Base-by-base conservation (phyloP, 1,140 invertebrate species). In the Brachionus koreanus region DNA sequence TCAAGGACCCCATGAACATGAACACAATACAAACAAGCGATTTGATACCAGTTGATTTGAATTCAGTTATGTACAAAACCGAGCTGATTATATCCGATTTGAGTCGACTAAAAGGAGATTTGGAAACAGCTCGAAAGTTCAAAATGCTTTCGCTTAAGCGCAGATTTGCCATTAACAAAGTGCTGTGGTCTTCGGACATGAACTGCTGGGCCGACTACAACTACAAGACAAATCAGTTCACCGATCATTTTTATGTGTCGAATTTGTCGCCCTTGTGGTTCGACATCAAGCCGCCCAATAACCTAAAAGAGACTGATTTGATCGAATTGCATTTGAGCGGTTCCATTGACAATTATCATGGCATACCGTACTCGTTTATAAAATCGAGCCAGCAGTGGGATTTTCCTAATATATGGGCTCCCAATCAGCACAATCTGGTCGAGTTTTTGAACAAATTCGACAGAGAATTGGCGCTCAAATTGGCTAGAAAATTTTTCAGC, bases 331-430 rank as follows among this genome's bases (percentile, higher is more conserved):
- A 72, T 61, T 39, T 69, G 35, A 33, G 5, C 35, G 25, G 7
- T 13, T 69, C 43, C 1, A 61, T 79, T 6, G 35, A 65, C 33
- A 43, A 19, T 19, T 49, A 69, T 23, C 46, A 57, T 39, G 61
- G 61, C 13, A 9, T 96, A 52, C 94, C 95, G 3, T 92, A 94
- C 0, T 94, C 94, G 0, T 88, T 94, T 5, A 91, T 92, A 83
- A 91, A 92, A 19, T 93, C 93, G 0, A 93, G 93, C 5, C 94
- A 97, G 86, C 95, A 97, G 86, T 97, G 95, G 95, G 95, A 97
- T 88, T 95, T 93, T 83, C 95, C 95, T 0, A 97, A 97, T 86
- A 94, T 93, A 0, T 97, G 95, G 95, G 93, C 94, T 5, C 95
- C 95, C 0, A 91, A 92, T 0, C 91, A 90, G 0, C 89, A 93